A percentile compares a stretch with the other conserved stretches of the same genome.
phyloP scores from a whole-genome alignment of 2,888 invertebrate species.

The Callyntrura guangdongensis region DNA sequence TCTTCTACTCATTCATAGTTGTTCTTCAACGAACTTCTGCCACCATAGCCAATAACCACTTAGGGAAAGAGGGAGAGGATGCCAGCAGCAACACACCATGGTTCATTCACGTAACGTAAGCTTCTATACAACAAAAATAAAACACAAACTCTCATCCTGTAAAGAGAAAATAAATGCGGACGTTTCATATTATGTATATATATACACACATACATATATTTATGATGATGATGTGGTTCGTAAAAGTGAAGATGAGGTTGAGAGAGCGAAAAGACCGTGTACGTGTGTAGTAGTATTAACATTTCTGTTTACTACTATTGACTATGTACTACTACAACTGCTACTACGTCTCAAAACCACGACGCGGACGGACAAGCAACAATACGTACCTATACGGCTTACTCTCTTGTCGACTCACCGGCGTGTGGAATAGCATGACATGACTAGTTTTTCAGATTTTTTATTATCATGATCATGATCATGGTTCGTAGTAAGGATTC shows the following conservation, averaged over 20 bases:
- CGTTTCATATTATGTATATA: conserved; percentile 20
- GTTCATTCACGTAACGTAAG: conserved; percentile 74
- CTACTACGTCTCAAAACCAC: conserved; percentile 59
- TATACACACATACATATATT: conserved; percentile 6
- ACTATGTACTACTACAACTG: conserved; percentile 24
- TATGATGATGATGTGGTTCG: conserved; percentile 62
- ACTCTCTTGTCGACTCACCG: conserved; percentile 28
- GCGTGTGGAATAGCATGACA: conserved; percentile 70
- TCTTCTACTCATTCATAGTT: conserved; percentile 66
- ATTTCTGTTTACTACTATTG: conserved; percentile 13
- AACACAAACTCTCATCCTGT: no score
- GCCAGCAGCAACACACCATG: conserved; percentile 65
- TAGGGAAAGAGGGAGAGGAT: conserved; percentile 53
- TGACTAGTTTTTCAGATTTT: conserved; percentile 71
- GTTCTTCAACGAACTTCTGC: conserved; percentile 40
- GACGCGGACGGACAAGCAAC: conserved; percentile 65
- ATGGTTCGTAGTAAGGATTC: conserved; percentile 24
- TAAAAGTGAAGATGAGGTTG: conserved; percentile 53
- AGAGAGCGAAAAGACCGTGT: conserved; percentile 36
- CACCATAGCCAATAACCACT: conserved; percentile 46
- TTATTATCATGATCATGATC: background rate
- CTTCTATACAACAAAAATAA: conserved; percentile 29
- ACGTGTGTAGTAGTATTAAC: no score
- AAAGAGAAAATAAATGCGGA: conserved; percentile 43
- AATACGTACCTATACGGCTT: conserved; percentile 50